phyloP scores from a whole-genome alignment of 1,140 invertebrate species.

The Neotoxoptera formosana region DNA sequence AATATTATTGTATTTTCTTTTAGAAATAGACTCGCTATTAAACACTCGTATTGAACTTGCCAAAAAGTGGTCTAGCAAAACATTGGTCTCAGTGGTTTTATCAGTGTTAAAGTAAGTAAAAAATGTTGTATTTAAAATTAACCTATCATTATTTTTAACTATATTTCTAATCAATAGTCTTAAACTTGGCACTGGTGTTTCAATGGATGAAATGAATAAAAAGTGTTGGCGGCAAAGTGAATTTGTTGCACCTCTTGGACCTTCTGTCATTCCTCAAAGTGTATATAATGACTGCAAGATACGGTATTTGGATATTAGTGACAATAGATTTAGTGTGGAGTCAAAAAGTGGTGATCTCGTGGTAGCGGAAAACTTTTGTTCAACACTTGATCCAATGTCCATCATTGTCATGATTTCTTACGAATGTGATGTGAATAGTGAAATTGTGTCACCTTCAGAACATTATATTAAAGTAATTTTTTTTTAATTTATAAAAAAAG shows the following conservation, averaged over 20 bases:
- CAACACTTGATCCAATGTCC: slow-evolving; percentile 75
- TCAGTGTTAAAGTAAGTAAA: slow-evolving; percentile 67
- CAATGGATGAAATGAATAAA: slow-evolving; percentile 62
- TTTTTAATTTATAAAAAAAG: neutral
- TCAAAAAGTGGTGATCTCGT: slow-evolving; percentile 81
- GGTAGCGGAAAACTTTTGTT: slow-evolving; percentile 77
- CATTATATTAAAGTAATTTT: slow-evolving; percentile 60
- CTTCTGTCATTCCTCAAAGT: slow-evolving; percentile 59
- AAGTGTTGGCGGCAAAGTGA: slow-evolving; percentile 81
- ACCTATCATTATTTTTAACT: neutral
- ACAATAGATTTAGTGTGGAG: slow-evolving; percentile 80
- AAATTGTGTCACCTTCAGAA: slow-evolving; percentile 59
- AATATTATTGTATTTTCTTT: slow-evolving; percentile 49
- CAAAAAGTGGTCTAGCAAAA: slow-evolving; percentile 84
- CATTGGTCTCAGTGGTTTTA: slow-evolving; percentile 82
- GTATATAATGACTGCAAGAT: slow-evolving; percentile 69
- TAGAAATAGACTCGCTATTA: slow-evolving; percentile 59
- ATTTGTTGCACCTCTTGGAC: slow-evolving; percentile 66
- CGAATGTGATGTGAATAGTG: slow-evolving; percentile 57
- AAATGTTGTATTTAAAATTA: neutral
- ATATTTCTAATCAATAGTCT: slow-evolving; percentile 40
- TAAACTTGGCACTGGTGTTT: slow-evolving; percentile 48
- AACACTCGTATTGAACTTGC: slow-evolving; percentile 70
- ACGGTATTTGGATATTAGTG: slow-evolving; percentile 78
- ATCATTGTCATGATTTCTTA: slow-evolving; percentile 67